Percentiles rank a stretch among this genome's conserved stretches.
Evolutionary conservation across 2,797 vertebrate species (phyloP).

Genomic region (Myripristis murdjan): DNA sequence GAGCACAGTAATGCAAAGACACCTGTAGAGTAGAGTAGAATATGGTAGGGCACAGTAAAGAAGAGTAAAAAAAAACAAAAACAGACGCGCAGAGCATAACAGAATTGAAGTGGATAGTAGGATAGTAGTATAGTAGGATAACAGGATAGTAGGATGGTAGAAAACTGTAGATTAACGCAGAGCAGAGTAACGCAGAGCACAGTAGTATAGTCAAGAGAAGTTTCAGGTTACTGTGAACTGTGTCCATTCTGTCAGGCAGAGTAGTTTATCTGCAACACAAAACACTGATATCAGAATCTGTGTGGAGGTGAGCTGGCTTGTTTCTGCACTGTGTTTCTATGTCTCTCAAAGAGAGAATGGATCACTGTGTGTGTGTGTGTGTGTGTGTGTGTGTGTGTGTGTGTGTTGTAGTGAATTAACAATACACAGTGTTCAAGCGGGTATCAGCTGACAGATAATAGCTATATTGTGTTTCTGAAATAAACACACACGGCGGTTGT

Average conservation of each 20-base stretch:
- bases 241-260: slow-evolving; percentile 52
- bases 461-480: slow-evolving; percentile 81
- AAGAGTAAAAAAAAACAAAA: neutral
- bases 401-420: slow-evolving; percentile 67
- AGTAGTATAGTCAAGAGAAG: slow-evolving; percentile 30
- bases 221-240: slow-evolving; percentile 59
- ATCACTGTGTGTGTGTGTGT: slow-evolving; percentile 35
- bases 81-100: slow-evolving; percentile 24
- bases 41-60: no score
- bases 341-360: slow-evolving; percentile 59
- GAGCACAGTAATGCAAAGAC: no score
- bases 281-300: slow-evolving; percentile 58
- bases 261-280: slow-evolving; percentile 65
- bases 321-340: slow-evolving; percentile 54
- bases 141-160: no score
- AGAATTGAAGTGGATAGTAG: no score
- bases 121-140: no score
- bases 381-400: slow-evolving; percentile 25
- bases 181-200: slow-evolving; percentile 42
- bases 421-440: slow-evolving; percentile 68
- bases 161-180: slow-evolving; percentile 34
- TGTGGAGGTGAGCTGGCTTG: slow-evolving; percentile 59
- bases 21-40: no score
- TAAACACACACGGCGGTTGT: slow-evolving; percentile 68
- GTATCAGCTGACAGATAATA: slow-evolving; percentile 84